Percentiles rank a stretch among this genome's conserved stretches.
Conservation (phyloP, 30 jellyfish, hydroid and myxozoan species). For the Cassiopea andromeda region DNA sequence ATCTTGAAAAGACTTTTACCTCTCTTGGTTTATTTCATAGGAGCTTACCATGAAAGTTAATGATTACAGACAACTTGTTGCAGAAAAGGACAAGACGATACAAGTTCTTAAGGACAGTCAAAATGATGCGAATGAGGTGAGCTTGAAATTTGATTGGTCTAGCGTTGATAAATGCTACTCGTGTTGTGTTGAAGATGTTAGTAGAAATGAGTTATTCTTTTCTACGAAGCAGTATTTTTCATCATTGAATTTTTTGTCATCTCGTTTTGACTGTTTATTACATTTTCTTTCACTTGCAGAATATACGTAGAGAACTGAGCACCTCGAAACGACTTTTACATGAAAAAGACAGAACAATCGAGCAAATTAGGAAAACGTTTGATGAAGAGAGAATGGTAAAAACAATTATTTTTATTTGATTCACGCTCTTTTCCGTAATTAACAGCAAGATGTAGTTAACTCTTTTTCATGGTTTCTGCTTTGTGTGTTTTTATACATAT, state of each 20-base stretch:
- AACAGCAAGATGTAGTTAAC: too few species aligned
- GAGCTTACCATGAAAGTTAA: constrained; percentile 64
- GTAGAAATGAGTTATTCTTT: too few species aligned
- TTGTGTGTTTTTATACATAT: too few species aligned
- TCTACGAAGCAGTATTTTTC: too few species aligned
- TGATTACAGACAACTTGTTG: constrained; percentile 55
- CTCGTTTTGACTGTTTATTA: too few species aligned
- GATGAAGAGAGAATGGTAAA: constrained; percentile 75
- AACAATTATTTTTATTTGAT: neutral
- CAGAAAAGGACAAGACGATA: constrained; percentile 79
- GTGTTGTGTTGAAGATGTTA: neutral
- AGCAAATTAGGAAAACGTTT: constrained; percentile 28
- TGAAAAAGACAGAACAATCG: constrained; percentile 59
- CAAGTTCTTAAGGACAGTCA: constrained; percentile 56
- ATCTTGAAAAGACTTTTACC: too few species aligned
- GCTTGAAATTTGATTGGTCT: neutral
- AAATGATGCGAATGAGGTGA: constrained; percentile 54
- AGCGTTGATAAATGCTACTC: neutral
- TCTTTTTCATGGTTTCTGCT: too few species aligned
- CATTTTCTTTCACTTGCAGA: constrained; percentile 17
- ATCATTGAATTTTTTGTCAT: too few species aligned
- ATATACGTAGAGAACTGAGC: constrained; percentile 47
- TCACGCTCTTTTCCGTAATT: neutral
- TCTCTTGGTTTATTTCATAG: constrained; percentile 12
- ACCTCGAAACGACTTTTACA: constrained; percentile 36